Percentiles rank a stretch among this genome's conserved stretches.
Conservation (phyloP, 1,140 invertebrate species). For the Lucilia sericata region DNA sequence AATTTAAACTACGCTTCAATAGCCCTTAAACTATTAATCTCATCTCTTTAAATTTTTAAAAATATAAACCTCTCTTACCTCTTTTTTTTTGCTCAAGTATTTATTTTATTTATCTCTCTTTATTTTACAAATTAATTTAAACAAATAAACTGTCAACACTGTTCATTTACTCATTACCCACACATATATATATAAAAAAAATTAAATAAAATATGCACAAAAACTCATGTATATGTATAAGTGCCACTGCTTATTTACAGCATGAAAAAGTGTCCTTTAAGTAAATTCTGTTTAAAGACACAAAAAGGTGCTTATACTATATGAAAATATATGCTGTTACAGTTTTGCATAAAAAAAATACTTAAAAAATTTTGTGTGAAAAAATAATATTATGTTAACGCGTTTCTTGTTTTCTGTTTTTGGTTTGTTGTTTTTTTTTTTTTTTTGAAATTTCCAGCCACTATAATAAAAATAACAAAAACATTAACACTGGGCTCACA, state of each 20-base stretch:
- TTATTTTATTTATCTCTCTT: not conserved
- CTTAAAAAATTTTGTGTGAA: not conserved
- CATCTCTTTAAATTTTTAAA: no score
- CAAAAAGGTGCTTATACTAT: not conserved
- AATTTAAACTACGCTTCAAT: no score
- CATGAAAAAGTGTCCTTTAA: not conserved
- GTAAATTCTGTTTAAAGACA: not conserved
- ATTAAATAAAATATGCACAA: not conserved
- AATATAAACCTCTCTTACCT: no score
- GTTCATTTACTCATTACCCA: no score
- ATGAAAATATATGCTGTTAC: no score
- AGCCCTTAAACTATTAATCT: no score
- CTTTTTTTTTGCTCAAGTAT: no score
- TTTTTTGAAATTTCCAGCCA: not conserved
- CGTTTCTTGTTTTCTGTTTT: not conserved
- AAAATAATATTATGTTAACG: conserved; percentile 8
- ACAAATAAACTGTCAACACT: not conserved
- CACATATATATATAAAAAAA: not conserved
- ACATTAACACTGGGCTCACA: not conserved
- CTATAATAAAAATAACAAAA: conserved; percentile 2
- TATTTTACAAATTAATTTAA: not conserved
- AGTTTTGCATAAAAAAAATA: not conserved
- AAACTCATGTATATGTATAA: not conserved
- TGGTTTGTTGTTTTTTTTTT: no score
- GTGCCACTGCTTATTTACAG: not conserved